A percentile compares a stretch with the other conserved stretches of the same genome.
phyloP scores from a whole-genome alignment of 2,113 vertebrate species.

The Phylloscopus trochilus region DNA sequence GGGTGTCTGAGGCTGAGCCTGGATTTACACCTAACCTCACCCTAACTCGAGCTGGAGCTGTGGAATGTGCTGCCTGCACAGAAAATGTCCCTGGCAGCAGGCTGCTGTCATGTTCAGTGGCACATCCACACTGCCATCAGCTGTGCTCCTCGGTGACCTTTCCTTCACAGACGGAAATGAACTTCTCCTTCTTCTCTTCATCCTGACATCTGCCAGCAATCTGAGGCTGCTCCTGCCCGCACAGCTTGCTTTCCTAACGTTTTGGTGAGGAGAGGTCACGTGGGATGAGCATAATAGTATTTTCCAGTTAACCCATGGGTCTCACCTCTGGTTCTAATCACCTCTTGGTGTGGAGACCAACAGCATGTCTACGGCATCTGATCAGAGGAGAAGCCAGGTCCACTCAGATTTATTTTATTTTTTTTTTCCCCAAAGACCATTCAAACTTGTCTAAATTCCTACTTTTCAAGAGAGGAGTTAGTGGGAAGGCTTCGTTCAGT shows the following conservation, averaged over 20 bases:
- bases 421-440: accelerated
- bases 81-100: neutral
- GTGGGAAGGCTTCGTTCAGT: neutral
- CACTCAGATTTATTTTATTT: neutral
- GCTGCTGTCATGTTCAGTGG: neutral
- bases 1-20: neutral
- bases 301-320: neutral
- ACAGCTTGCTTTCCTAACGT: neutral
- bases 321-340: slow-evolving; percentile 29
- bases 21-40: neutral
- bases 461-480: neutral
- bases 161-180: neutral
- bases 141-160: neutral
- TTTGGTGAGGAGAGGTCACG: neutral
- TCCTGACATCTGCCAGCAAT: slow-evolving; percentile 56
- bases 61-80: neutral
- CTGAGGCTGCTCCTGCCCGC: neutral
- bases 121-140: neutral
- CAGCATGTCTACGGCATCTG: neutral
- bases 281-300: neutral
- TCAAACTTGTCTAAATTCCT: neutral
- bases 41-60: accelerated
- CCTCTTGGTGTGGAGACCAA: neutral
- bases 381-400: neutral
- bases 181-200: slow-evolving; percentile 7